Evolutionary conservation across 2,113 vertebrate species (phyloP).

Genomic region (Chamaea fasciata): DNA sequence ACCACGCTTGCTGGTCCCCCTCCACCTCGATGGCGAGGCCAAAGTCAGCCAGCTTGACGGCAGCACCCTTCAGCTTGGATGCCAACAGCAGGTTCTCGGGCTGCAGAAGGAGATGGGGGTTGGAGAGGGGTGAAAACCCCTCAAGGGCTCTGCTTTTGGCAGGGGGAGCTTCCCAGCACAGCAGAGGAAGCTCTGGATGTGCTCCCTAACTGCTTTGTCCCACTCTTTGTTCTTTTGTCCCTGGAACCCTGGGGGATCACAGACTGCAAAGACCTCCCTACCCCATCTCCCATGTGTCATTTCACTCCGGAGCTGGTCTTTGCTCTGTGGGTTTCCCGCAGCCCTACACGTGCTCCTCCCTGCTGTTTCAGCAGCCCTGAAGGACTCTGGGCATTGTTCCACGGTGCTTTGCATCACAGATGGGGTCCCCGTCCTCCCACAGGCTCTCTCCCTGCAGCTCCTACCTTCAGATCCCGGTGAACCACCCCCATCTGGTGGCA

Average conservation of each 20-base stretch:
- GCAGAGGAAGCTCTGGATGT: neutral
- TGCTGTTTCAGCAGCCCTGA: neutral
- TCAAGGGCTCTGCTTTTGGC: rapidly evolving
- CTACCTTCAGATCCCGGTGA: constrained; percentile 85
- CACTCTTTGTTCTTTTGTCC: neutral
- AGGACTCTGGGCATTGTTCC: neutral
- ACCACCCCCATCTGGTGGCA: constrained; percentile 89
- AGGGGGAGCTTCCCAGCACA: neutral
- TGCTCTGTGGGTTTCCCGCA: neutral
- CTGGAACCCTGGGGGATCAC: neutral
- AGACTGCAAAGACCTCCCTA: neutral
- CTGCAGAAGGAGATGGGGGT: constrained; percentile 48
- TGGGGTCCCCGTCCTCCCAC: neutral
- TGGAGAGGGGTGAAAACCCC: neutral
- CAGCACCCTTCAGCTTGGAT: constrained; percentile 84
- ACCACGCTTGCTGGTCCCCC: constrained; percentile 86
- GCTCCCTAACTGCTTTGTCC: neutral
- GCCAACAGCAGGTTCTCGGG: constrained; percentile 84
- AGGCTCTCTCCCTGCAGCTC: neutral
- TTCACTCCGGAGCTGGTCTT: neutral
- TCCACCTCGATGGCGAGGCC: constrained; percentile 87
- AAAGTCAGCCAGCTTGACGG: constrained; percentile 85
- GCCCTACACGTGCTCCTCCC: neutral
- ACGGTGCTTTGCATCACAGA: neutral
- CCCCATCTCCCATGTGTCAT: neutral